phyloP scores from a whole-genome alignment of 2,797 vertebrate genomes.

The Sarcoramphus papa region DNA sequence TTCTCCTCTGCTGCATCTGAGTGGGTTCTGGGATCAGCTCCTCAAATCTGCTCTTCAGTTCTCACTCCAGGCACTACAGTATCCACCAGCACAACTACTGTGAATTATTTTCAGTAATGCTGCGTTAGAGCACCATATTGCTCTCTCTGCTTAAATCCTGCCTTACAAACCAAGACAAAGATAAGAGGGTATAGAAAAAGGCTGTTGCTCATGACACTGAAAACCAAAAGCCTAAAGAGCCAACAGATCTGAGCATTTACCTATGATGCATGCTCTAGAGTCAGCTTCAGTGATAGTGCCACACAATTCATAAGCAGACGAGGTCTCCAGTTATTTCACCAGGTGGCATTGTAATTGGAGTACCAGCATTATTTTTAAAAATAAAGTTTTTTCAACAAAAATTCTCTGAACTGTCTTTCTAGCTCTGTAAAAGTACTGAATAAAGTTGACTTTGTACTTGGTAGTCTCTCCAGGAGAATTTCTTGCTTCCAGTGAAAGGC shows the following conservation, averaged over 20 bases:
- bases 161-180: background rate
- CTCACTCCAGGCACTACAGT: background rate
- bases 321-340: background rate
- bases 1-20: background rate
- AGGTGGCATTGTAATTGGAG: background rate
- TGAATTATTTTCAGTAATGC: background rate
- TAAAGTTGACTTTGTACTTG: background rate
- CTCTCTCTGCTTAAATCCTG: background rate
- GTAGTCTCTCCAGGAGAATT: background rate
- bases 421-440: background rate
- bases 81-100: background rate
- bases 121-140: background rate
- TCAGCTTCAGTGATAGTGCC: background rate
- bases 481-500: background rate
- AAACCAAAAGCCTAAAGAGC: background rate
- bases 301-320: background rate
- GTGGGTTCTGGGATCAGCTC: background rate
- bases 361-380: background rate
- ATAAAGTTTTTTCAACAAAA: background rate
- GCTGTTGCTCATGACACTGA: background rate
- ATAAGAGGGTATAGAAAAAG: background rate
- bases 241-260: background rate
- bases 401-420: background rate
- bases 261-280: background rate
- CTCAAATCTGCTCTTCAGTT: background rate